Base-by-base conservation (phyloP, 2,797 vertebrate species). In the Anguilla pacifica region DNA sequence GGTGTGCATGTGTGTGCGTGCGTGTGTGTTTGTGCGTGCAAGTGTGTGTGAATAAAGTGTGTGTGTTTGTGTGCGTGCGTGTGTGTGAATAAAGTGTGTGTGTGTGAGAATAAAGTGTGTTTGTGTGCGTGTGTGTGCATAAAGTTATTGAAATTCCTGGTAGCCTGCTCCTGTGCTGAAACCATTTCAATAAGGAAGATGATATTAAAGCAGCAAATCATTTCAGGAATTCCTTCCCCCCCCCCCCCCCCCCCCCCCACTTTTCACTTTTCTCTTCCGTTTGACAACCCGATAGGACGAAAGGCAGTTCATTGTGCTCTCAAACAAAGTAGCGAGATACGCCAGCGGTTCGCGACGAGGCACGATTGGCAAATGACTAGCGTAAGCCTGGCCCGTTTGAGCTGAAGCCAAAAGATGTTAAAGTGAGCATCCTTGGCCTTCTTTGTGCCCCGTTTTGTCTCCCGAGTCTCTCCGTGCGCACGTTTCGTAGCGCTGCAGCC, bases 181-280 rank as follows among this genome's bases (percentile, higher is more conserved):
- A 87, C 55, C 72, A 89, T 89, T 85, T 89, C 86, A 82, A 70
- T 79, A 86, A 70, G 79, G 86, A 89, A 86, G 85, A 90, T 77
- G 88, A 89, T 83, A 64, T 89, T n/a, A 82, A 88, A 86, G 87
- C 46, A 83, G 25, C 88, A 84, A 22, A 22, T 79, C 25, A 86
- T 72, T 88, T 72, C 79, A 86, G 53, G 87, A 92, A 90, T 59
- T 19, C 19, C 94, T 94, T 11, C n/a, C n/a, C n/a, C n/a, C n/a
- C n/a, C n/a, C n/a, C n/a, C n/a, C n/a, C n/a, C 94, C 94, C 0
- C 94, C 94, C 92, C 92, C 15, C 88, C 90, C 88, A 86, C 17
- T 46, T 83, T 3, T 77, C 88, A 85, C n/a, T 43, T 86, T 6
- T 84, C 31, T 86, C 64, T 39, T 3, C 22, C 22, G 51, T 84